These are phyloP conservation scores for Zygothrica quintamaculata DNA, from an alignment of 2,888 invertebrate genomes.

Conservation along the genomic window DNA sequence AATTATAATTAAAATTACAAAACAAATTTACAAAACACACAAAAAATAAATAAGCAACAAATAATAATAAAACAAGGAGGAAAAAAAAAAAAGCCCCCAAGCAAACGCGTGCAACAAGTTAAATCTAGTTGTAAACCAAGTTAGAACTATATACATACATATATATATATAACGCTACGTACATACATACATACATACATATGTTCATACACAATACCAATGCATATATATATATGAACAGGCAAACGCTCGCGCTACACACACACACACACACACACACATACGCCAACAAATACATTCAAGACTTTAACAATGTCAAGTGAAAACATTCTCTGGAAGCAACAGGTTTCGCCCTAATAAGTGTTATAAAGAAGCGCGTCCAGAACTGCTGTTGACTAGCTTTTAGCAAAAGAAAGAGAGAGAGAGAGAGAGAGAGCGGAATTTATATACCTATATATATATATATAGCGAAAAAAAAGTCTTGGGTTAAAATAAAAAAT, in stretches of 20 bases:
- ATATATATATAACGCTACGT: slow-evolving; percentile 22
- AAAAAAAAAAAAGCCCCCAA: slow-evolving; percentile 15
- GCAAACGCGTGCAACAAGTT: slow-evolving; percentile 73
- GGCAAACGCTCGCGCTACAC: slow-evolving; percentile 31
- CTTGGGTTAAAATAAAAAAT: slow-evolving; percentile 41
- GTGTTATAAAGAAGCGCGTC: slow-evolving; percentile 62
- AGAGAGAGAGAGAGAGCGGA: slow-evolving; percentile 35
- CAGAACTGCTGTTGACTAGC: slow-evolving; percentile 56
- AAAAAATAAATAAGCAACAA: slow-evolving; percentile 1
- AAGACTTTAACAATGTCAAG: slow-evolving; percentile 73
- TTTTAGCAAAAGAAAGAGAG: slow-evolving; percentile 28
- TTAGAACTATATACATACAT: slow-evolving; percentile 51
- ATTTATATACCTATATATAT: slow-evolving; percentile 25
- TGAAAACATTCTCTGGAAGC: slow-evolving; percentile 80
- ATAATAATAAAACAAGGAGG: slow-evolving; percentile 22
- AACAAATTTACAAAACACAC: neutral
- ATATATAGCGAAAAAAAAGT: slow-evolving; percentile 42
- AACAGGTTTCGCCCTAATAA: slow-evolving; percentile 78
- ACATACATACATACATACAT: slow-evolving; percentile 33
- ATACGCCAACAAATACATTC: slow-evolving; percentile 36
- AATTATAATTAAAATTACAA: slow-evolving; percentile 7
- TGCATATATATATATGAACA: slow-evolving; percentile 19
- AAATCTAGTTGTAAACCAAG: slow-evolving; percentile 72
- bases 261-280: slow-evolving; percentile 37
- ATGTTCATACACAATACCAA: slow-evolving; percentile 34